Base-by-base conservation (phyloP, 2,888 invertebrate species). In the Deilephila porcellus region DNA sequence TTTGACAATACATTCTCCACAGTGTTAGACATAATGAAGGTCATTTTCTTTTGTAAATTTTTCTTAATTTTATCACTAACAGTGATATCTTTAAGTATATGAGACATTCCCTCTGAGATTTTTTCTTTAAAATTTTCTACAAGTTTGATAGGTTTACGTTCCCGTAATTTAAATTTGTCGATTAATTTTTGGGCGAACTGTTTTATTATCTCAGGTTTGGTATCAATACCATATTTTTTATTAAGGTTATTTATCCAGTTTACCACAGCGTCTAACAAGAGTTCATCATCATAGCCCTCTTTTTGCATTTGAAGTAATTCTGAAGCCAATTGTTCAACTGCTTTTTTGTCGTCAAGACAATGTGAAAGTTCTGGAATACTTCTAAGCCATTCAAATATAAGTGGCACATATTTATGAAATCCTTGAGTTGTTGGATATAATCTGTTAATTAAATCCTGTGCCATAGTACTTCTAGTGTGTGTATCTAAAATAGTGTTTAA, bases 21-120 rank as follows among this genome's bases (percentile, higher is more conserved):
- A 70, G 77, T 74, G 56, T 79, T 77, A n/a, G 76, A 70, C 29
- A 85, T 45, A 20, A 79, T 70, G 20, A 73, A 70, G 19, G 78
- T 73, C 37, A 79, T 74, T 79, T 77, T 77, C 8, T 76, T 72
- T 77, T 70, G 75, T 17, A 70, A 11, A 80, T 71, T 45, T 74
- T 59, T 74, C 77, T 77, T 71, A 64, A 76, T 19, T 76, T 72
- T 74, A n/a, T 73, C 70, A 72, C 37, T 75, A 52, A 77, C 37
- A 25, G 75, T 71, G 17, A 71, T 32, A 32, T 71, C 53, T 25
- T 79, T 74, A 63, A 80, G 45, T 63, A 79, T 71, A n/a, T 71
- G 72, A 11, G 77, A 74, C 60, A 79, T 75, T 73, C 76, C 76
- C 62, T 77, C 73, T 19, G 32, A n/a, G 34, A 80, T 77, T 1